These are phyloP conservation scores for Holotrichia oblita DNA, from an alignment of 1,140 invertebrate species.

Conservation along the genomic window DNA sequence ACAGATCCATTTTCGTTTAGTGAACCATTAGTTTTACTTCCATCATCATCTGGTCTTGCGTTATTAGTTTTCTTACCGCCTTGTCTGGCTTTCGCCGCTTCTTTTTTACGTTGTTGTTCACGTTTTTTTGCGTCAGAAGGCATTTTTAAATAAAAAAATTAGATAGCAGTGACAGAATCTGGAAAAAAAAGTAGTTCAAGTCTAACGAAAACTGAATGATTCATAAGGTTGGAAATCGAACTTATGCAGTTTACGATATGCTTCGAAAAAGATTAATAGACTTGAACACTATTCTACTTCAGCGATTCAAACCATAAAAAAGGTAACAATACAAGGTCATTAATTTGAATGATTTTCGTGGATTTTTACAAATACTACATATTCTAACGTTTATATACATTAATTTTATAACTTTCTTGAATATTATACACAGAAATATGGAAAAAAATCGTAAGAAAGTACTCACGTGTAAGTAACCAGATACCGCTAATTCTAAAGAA, in stretches of 20 bases:
- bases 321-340: neutral
- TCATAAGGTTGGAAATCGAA: neutral
- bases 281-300: slow-evolving; percentile 1
- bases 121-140: slow-evolving; percentile 98
- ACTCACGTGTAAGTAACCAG: slow-evolving; percentile 40
- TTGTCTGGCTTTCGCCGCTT: slow-evolving; percentile 84
- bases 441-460: neutral
- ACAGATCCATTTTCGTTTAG: slow-evolving; percentile 61
- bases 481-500: slow-evolving; percentile 37
- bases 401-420: neutral
- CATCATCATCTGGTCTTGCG: slow-evolving; percentile 62
- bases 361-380: neutral
- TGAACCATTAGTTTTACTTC: slow-evolving; percentile 61
- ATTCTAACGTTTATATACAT: neutral
- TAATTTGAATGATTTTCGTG: neutral
- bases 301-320: neutral
- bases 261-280: neutral
- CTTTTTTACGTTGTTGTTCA: slow-evolving; percentile 96
- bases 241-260: neutral
- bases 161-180: neutral
- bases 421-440: neutral
- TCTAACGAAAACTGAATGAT: neutral
- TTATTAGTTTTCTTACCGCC: slow-evolving; percentile 71
- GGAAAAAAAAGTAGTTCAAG: neutral
- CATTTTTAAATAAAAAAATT: slow-evolving; percentile 68